A percentile compares a stretch with the other conserved stretches of the same genome.
Evolutionary conservation across 2,113 vertebrate genomes (phyloP).

Genomic region (Rhabdornis inornatus): DNA sequence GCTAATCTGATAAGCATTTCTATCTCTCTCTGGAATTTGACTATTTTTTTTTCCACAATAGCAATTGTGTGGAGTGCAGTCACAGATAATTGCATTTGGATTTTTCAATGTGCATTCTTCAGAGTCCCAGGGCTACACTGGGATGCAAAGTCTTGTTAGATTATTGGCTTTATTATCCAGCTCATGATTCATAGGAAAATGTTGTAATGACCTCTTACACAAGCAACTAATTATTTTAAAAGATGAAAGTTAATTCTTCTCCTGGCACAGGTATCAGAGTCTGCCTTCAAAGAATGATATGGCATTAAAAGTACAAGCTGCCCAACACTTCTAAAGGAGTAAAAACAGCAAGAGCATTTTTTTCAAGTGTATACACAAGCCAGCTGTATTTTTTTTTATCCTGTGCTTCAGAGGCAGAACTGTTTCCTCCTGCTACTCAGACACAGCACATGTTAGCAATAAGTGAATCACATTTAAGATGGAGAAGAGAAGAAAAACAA

Average conservation of each 20-base stretch:
- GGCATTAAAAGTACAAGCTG: conserved; percentile 56
- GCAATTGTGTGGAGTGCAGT: neutral
- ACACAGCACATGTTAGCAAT: conserved; percentile 51
- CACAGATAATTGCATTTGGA: conserved; percentile 3
- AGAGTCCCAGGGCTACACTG: conserved; percentile 29
- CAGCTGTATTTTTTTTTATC: conserved; percentile 50
- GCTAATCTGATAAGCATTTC: neutral
- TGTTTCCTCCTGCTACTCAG: conserved; percentile 50
- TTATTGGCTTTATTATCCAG: conserved; percentile 46
- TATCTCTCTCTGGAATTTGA: neutral
- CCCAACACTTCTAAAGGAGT: conserved; percentile 58
- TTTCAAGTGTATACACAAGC: conserved; percentile 30
- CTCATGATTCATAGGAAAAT: conserved; percentile 49
- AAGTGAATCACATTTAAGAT: conserved; percentile 54
- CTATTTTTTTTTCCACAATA: neutral
- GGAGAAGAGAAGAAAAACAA: conserved; percentile 50
- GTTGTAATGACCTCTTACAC: conserved; percentile 54
- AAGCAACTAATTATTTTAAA: conserved; percentile 46
- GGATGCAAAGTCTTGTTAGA: conserved; percentile 28
- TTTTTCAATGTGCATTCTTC: conserved; percentile 30
- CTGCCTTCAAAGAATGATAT: conserved; percentile 54
- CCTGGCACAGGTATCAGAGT: conserved; percentile 43
- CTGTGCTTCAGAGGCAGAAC: conserved; percentile 32
- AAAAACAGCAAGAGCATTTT: neutral
- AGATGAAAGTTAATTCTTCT: conserved; percentile 59